phyloP scores from a whole-genome alignment of 2,797 vertebrate species.

The Phataginus tricuspis region DNA sequence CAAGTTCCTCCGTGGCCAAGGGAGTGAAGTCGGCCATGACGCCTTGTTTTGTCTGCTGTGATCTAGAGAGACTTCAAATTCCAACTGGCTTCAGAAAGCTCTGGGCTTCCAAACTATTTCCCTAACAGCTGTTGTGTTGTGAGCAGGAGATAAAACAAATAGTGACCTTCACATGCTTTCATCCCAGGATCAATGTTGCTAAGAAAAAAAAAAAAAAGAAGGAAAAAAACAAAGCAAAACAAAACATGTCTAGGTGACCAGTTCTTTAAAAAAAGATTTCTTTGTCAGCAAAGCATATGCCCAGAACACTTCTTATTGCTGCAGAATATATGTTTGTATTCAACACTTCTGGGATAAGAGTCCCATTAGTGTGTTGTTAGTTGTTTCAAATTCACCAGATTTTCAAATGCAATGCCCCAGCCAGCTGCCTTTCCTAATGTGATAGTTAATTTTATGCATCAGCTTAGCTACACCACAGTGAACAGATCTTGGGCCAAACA shows the following conservation, averaged over 20 bases:
- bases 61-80: neutral
- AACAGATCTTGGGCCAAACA: neutral
- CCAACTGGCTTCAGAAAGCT: neutral
- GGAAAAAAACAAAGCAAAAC: neutral
- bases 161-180: neutral
- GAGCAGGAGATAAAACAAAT: neutral
- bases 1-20: neutral
- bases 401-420: neutral
- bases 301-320: neutral
- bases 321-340: neutral
- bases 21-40: neutral
- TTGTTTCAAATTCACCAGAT: neutral
- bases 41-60: neutral
- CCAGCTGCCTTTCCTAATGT: neutral
- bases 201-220: neutral
- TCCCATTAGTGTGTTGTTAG: neutral
- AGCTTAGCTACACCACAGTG: neutral
- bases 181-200: neutral
- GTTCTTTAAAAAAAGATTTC: neutral
- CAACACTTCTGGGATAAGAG: neutral
- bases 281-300: neutral
- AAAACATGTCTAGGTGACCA: conserved; percentile 17
- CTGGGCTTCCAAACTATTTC: neutral
- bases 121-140: neutral
- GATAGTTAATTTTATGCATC: neutral